Conservation (phyloP, 2,888 invertebrate species). For the Amphimallon solstitiale region DNA sequence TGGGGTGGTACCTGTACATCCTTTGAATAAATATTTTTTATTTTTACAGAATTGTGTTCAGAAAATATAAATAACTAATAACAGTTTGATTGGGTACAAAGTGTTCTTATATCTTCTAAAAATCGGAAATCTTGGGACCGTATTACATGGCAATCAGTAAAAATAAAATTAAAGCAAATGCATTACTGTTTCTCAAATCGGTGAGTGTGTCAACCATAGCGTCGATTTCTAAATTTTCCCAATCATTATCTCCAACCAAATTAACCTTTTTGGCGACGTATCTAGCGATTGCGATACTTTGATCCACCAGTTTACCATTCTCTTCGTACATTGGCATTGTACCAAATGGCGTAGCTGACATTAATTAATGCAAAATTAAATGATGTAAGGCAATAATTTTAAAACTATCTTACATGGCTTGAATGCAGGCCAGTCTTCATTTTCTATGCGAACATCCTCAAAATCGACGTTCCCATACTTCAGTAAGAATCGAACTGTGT, state of each 20-base stretch:
- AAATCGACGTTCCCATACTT: conserved; percentile 71
- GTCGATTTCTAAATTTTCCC: conserved; percentile 71
- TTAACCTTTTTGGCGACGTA: conserved; percentile 71
- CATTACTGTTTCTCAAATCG: conserved; percentile 69
- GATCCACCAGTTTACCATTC: conserved; percentile 69
- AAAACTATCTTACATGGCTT: conserved; percentile 52
- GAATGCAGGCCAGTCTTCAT: conserved; percentile 54
- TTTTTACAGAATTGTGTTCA: too few relatives aligned
- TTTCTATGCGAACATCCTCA: conserved; percentile 69
- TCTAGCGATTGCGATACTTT: conserved; percentile 69
- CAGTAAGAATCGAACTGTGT: conserved; percentile 71
- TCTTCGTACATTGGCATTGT: conserved; percentile 71
- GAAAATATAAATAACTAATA: too few relatives aligned
- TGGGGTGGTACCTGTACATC: too few relatives aligned
- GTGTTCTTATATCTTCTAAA: too few relatives aligned
- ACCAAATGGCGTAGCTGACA: conserved; percentile 69
- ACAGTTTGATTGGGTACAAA: too few relatives aligned
- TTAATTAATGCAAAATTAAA: not conserved
- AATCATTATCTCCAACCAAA: conserved; percentile 66
- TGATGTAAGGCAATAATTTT: too few relatives aligned
- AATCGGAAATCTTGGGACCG: too few relatives aligned
- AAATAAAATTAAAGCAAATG: too few relatives aligned
- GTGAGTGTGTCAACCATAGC: conserved; percentile 68
- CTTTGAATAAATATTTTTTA: too few relatives aligned
- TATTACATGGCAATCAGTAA: too few relatives aligned